Evolutionary conservation across 2,888 invertebrate species (phyloP).

Genomic region (Liopterus haemorrhoidalis): DNA sequence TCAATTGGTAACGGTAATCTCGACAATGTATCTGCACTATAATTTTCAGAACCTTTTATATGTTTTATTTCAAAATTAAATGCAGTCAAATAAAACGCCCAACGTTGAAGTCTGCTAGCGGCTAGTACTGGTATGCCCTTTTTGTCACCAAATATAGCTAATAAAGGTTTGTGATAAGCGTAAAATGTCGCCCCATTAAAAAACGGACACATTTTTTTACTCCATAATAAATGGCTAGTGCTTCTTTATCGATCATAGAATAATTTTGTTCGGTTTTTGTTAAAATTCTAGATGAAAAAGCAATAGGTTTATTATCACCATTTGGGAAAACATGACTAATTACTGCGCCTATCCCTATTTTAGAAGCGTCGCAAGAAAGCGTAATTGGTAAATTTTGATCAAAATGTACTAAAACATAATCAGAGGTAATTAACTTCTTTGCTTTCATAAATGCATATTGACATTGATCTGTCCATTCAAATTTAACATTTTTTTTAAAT

Average conservation of each 20-base stretch:
- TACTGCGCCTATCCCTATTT: conserved; percentile 36
- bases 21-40: conserved; percentile 20
- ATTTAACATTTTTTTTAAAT: conserved; percentile 15
- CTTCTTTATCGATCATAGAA: conserved; percentile 41
- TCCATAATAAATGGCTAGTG: conserved; percentile 36
- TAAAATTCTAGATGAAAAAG: conserved; percentile 38
- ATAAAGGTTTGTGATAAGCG: conserved; percentile 37
- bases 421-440: conserved; percentile 28
- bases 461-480: conserved; percentile 23
- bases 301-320: conserved; percentile 37
- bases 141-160: conserved; percentile 36
- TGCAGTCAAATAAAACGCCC: conserved; percentile 29
- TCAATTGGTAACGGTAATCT: conserved; percentile 4
- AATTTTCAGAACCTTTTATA: conserved; percentile 25
- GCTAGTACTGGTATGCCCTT: conserved; percentile 28
- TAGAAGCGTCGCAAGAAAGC: conserved; percentile 38
- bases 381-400: conserved; percentile 28
- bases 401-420: conserved; percentile 31
- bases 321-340: conserved; percentile 33
- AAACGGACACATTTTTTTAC: conserved; percentile 40
- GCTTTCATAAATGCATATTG: conserved; percentile 17
- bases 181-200: conserved; percentile 39
- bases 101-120: conserved; percentile 31
- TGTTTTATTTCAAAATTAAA: conserved; percentile 30
- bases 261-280: conserved; percentile 37